Percentiles rank a stretch among this genome's conserved stretches.
phyloP scores from a whole-genome alignment of 2,888 invertebrate genomes.

The Patella ulyssiponensis region DNA sequence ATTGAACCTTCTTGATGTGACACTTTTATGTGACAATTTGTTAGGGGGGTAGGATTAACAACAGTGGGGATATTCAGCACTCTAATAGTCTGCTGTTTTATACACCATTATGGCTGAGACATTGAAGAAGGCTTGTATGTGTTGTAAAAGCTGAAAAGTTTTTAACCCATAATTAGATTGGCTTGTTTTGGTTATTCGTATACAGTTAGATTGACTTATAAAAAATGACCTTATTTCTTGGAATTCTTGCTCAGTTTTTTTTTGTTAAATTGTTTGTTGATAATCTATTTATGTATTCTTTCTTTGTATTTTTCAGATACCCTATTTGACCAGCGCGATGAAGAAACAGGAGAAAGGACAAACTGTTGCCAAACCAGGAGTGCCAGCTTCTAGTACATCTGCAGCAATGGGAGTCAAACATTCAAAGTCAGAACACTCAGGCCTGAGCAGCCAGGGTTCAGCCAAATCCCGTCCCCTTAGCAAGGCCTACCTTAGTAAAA shows the following conservation, averaged over 20 bases:
- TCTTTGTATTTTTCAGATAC: conserved; percentile 14
- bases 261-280: neutral
- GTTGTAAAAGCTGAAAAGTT: too few relatives aligned
- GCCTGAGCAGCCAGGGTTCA: conserved; percentile 44
- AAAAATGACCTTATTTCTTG: too few relatives aligned
- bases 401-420: conserved; percentile 51
- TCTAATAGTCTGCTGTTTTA: too few relatives aligned
- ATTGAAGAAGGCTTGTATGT: too few relatives aligned
- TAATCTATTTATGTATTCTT: neutral
- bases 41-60: too few relatives aligned
- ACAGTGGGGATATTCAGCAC: too few relatives aligned
- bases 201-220: too few relatives aligned
- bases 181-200: too few relatives aligned
- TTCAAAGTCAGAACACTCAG: conserved; percentile 58
- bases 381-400: conserved; percentile 2
- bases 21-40: too few relatives aligned
- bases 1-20: too few relatives aligned
- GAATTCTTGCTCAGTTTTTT: neutral
- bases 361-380: neutral
- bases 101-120: too few relatives aligned
- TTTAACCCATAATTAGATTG: too few relatives aligned
- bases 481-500: conserved; percentile 68
- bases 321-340: conserved; percentile 27
- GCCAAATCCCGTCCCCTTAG: conserved; percentile 44
- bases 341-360: conserved; percentile 36